Evolutionary conservation across 2,113 vertebrate species (phyloP).

Genomic region (Microtus pennsylvanicus): DNA sequence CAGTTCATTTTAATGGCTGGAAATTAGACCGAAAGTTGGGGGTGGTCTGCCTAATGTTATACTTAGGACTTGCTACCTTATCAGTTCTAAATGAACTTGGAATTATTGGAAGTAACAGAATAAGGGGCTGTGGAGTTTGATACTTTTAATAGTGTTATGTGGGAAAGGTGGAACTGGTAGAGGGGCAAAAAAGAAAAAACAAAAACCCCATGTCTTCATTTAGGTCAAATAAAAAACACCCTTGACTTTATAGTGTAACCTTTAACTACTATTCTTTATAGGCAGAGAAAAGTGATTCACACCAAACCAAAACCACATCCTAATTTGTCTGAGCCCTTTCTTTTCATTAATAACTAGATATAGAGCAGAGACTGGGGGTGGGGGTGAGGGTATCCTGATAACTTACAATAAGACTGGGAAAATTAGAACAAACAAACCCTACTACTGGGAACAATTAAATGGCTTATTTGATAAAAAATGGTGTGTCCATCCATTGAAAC

Average conservation of each 20-base stretch:
- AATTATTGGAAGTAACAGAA: slow-evolving; percentile 94
- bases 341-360: slow-evolving; percentile 84
- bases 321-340: slow-evolving; percentile 85
- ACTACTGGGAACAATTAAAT: slow-evolving; percentile 87
- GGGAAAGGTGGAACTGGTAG: slow-evolving; percentile 35
- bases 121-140: slow-evolving; percentile 90
- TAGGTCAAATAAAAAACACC: slow-evolving; percentile 83
- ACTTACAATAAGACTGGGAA: slow-evolving; percentile 76
- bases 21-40: slow-evolving; percentile 96
- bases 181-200: slow-evolving; percentile 51
- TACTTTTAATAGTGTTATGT: slow-evolving; percentile 72
- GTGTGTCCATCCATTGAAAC: slow-evolving; percentile 97
- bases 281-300: slow-evolving; percentile 80
- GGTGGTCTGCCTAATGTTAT: slow-evolving; percentile 90
- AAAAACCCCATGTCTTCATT: slow-evolving; percentile 80
- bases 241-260: slow-evolving; percentile 83
- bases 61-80: slow-evolving; percentile 91
- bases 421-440: slow-evolving; percentile 84
- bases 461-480: slow-evolving; percentile 95
- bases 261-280: slow-evolving; percentile 81
- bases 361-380: slow-evolving; percentile 80
- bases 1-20: slow-evolving; percentile 95
- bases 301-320: slow-evolving; percentile 82
- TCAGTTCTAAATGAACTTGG: slow-evolving; percentile 97
- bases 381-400: slow-evolving; percentile 63